Base-by-base conservation (phyloP, 2,113 vertebrate genomes). In the Pelodiscus sinensis region DNA sequence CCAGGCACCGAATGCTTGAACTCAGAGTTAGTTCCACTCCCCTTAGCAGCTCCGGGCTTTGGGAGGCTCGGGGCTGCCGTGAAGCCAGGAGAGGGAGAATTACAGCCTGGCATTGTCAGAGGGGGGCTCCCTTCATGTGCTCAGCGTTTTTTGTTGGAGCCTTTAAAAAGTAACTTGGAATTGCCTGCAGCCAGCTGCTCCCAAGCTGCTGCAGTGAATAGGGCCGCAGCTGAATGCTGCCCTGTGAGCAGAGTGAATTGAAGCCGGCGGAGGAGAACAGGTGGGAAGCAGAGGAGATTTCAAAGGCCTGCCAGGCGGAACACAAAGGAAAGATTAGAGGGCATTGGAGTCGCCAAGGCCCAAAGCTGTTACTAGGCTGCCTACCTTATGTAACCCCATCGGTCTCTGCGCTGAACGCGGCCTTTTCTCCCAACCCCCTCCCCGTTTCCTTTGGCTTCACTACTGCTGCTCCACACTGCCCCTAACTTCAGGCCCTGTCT, bases 281-380 rank as follows among this genome's bases (percentile, higher is more conserved):
- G 95, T 97, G 97, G 97, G 89, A 96, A 93, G 95, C 94, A 96
- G 92, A 38, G 81, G 92, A 90, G 92, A 85, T 44, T 88, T 84
- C 2, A 3, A 8, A 0, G n/a, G 82, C 73, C 22, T 27, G 27
- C n/a, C 35, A 31, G 78, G 55, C 75, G 87, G 78, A 94, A 81
- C 60, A 9, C 35, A 83, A 93, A 86, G 1, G 31, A 89, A 92
- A 83, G 73, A 87, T 89, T 93, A 85, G 78, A 11, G 80, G 51
- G 56, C 77, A 11, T n/a, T 27, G 7, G 54, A 55, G n/a, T 92
- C 31, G 77, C 82, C 71, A 51, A 29, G 57, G 71, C 29, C 29
- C 27, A 57, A 38, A 62, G 82, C 57, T 18, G 3, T 81, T 68
- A 65, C 15, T 19, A 14, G 58, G 55, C 68, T 0, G 1, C 85